Conservation (phyloP, 2,797 vertebrate genomes). For the Oryzias dopingdopingensis region DNA sequence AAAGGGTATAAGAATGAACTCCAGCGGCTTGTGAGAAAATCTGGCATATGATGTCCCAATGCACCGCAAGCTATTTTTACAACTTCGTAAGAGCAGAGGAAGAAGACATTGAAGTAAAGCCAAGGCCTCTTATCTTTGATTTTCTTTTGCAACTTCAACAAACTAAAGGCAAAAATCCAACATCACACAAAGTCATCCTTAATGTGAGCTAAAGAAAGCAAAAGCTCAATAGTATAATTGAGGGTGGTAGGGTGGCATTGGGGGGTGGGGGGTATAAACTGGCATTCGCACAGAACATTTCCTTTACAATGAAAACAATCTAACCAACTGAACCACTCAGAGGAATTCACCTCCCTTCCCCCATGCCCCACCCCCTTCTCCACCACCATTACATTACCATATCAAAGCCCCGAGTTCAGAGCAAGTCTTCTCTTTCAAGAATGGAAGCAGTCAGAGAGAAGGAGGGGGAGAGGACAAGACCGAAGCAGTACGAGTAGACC, state of each 20-base stretch:
- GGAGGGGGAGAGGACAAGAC: constrained; percentile 77
- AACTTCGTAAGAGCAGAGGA: constrained; percentile 62
- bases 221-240: constrained; percentile 47
- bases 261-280: constrained; percentile 33
- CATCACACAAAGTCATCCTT: constrained; percentile 71
- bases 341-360: constrained; percentile 83
- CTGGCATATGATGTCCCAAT: constrained; percentile 75
- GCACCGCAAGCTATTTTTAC: constrained; percentile 78
- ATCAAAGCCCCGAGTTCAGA: constrained; percentile 85
- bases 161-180: constrained; percentile 58
- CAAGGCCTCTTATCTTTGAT: constrained; percentile 72
- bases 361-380: constrained; percentile 67
- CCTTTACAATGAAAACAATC: constrained; percentile 86
- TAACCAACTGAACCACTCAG: constrained; percentile 82
- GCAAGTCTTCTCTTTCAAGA: constrained; percentile 85
- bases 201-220: constrained; percentile 52
- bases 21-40: constrained; percentile 69
- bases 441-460: constrained; percentile 60
- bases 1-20: constrained; percentile 64
- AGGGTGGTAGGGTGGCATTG: constrained; percentile 21
- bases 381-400: constrained; percentile 82
- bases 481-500: constrained; percentile 77
- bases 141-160: constrained; percentile 47
- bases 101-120: constrained; percentile 63
- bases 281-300: constrained; percentile 81